Evolutionary conservation across 1,140 invertebrate species (phyloP).

Genomic region (Helicoverpa armigera): DNA sequence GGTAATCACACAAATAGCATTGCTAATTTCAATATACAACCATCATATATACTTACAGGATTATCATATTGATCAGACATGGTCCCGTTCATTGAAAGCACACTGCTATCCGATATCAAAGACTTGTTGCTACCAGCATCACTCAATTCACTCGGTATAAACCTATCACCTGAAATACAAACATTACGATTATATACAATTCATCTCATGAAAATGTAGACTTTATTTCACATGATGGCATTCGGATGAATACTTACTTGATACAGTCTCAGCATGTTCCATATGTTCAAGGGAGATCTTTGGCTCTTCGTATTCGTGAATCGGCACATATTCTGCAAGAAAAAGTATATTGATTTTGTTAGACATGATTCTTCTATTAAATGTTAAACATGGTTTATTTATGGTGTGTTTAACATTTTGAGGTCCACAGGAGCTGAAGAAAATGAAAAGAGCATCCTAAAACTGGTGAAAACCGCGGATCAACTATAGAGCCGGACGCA

Average conservation of each 20-base stretch:
- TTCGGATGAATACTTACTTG: constrained; percentile 69
- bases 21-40: too few species aligned
- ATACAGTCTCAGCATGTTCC: constrained; percentile 75
- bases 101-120: constrained; percentile 77
- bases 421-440: too few species aligned
- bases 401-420: too few species aligned
- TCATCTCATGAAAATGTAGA: too few species aligned
- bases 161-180: constrained; percentile 71
- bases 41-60: constrained; percentile 63
- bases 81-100: constrained; percentile 75
- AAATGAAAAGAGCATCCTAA: too few species aligned
- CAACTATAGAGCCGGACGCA: too few species aligned
- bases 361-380: too few species aligned
- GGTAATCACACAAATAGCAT: too few species aligned
- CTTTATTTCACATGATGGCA: too few species aligned
- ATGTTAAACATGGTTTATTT: too few species aligned
- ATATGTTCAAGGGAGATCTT: constrained; percentile 76
- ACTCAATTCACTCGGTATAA: constrained; percentile 76
- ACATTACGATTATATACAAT: not conserved
- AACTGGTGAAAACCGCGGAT: too few species aligned
- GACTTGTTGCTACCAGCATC: constrained; percentile 82
- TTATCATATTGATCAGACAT: constrained; percentile 77
- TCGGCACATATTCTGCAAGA: constrained; percentile 76
- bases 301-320: constrained; percentile 80
- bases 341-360: too few species aligned